phyloP scores from a whole-genome alignment of 2,888 invertebrate species.

The Dicyrtomina minuta region DNA sequence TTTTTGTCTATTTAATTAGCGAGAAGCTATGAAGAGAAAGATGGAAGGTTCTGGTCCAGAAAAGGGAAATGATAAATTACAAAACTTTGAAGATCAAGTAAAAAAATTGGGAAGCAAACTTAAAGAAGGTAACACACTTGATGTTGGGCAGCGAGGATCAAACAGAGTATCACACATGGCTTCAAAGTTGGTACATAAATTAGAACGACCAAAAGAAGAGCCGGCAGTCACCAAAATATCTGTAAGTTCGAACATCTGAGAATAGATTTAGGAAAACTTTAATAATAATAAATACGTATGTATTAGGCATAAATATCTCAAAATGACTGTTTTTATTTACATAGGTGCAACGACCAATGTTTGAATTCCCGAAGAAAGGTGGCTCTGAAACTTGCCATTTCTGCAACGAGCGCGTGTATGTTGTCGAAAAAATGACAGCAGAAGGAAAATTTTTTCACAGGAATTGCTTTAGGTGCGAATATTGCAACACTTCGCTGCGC shows the following conservation, averaged over 20 bases:
- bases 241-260: no score
- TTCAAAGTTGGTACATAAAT: slow-evolving; percentile 62
- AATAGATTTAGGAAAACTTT: no score
- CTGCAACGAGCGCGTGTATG: slow-evolving; percentile 87
- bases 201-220: slow-evolving; percentile 58
- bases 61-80: slow-evolving; percentile 67
- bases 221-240: slow-evolving; percentile 56
- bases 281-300: no score
- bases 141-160: slow-evolving; percentile 64
- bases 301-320: no score
- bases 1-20: slow-evolving; percentile 56
- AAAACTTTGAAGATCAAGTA: slow-evolving; percentile 71
- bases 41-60: slow-evolving; percentile 60
- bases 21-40: slow-evolving; percentile 69
- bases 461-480: slow-evolving; percentile 90
- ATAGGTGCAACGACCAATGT: slow-evolving; percentile 41
- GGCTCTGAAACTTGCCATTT: slow-evolving; percentile 79
- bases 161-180: slow-evolving; percentile 85
- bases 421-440: slow-evolving; percentile 86
- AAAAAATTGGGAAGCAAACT: slow-evolving; percentile 71
- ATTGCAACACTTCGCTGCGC: slow-evolving; percentile 80
- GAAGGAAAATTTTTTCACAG: slow-evolving; percentile 90
- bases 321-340: no score
- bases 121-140: slow-evolving; percentile 73
- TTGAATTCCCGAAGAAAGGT: slow-evolving; percentile 64